Evolutionary conservation across 2,113 vertebrate species (phyloP).

Genomic region (Speoplatyrhinus poulsoni): DNA sequence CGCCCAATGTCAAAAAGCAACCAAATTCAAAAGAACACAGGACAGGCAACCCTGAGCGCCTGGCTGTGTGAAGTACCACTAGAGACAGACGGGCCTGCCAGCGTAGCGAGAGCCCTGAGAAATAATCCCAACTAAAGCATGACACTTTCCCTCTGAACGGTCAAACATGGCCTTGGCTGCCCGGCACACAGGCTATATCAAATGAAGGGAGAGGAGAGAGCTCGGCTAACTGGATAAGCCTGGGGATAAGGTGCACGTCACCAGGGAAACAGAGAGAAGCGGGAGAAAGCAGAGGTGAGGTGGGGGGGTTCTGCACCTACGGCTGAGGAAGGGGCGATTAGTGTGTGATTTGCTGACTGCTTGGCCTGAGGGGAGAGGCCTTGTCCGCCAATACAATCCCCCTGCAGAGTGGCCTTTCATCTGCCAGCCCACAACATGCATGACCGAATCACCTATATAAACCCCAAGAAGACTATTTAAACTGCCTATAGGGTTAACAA

Average conservation of each 20-base stretch:
- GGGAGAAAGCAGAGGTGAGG: neutral
- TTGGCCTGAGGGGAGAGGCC: slow-evolving; percentile 43
- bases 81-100: slow-evolving; percentile 20
- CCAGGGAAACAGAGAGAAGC: slow-evolving; percentile 3
- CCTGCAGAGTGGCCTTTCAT: slow-evolving; percentile 43
- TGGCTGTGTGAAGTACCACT: too few relatives aligned
- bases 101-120: slow-evolving; percentile 26
- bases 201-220: slow-evolving; percentile 24
- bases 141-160: slow-evolving; percentile 42
- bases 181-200: neutral
- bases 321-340: slow-evolving; percentile 45
- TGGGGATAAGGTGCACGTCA: slow-evolving; percentile 26
- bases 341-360: slow-evolving; percentile 58
- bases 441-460: slow-evolving; percentile 28
- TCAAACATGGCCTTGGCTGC: slow-evolving; percentile 12
- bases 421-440: slow-evolving; percentile 42
- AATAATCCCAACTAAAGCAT: slow-evolving; percentile 10
- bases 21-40: neutral
- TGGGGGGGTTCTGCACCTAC: neutral
- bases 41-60: too few relatives aligned
- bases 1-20: neutral
- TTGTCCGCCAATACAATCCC: slow-evolving; percentile 23
- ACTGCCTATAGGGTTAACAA: neutral
- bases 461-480: neutral
- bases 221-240: slow-evolving; percentile 26